Base-by-base conservation (phyloP, 1,140 invertebrate genomes). In the Tetramorium parvispinum region DNA sequence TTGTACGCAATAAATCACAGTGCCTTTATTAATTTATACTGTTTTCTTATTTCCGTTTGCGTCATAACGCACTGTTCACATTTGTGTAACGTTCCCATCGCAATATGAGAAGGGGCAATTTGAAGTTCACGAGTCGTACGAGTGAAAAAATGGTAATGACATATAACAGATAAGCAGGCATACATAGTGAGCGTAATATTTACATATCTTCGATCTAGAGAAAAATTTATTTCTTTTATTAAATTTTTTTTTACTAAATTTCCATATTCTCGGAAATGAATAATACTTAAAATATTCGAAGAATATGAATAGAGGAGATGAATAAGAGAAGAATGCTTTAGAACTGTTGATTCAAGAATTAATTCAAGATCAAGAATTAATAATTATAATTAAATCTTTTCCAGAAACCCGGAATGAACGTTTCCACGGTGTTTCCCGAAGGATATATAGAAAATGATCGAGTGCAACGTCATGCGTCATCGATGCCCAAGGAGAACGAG, bases 341-440 rank as follows among this genome's bases (percentile, higher is more conserved):
- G 53, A 59, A 59, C 13, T 32, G 18, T 40, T 57, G 40, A 83
- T 3, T 83, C 40, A 61, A 75, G n/a, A n/a, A n/a, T n/a, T n/a
- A n/a, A n/a, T n/a, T n/a, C n/a, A n/a, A 2, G 13, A 75, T 37
- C n/a, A 61, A 37, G 10, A n/a, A 37, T 73, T 75, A 59, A n/a
- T 59, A 49, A 46, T 81, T 18, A n/a, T 37, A 68, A 83, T 75
- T 75, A 75, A 75, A 83, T 75, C 13, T 10, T 65, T 89, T 87
- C 49, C 13, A 91, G 86, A 91, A 85, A 21, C 63, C 63, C n/a
- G 65, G 59, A 59, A 94, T 95, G 94, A 94, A 94, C 61, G 92
- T 93, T 16, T 94, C 94, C 6, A 95, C 94, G 73, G 94, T 94
- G 21, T 94, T 93, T 81, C 94, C 94, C 24, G 94, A 94, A 88